Conservation (phyloP, 2,113 vertebrate species). For the Ptyas mucosa region DNA sequence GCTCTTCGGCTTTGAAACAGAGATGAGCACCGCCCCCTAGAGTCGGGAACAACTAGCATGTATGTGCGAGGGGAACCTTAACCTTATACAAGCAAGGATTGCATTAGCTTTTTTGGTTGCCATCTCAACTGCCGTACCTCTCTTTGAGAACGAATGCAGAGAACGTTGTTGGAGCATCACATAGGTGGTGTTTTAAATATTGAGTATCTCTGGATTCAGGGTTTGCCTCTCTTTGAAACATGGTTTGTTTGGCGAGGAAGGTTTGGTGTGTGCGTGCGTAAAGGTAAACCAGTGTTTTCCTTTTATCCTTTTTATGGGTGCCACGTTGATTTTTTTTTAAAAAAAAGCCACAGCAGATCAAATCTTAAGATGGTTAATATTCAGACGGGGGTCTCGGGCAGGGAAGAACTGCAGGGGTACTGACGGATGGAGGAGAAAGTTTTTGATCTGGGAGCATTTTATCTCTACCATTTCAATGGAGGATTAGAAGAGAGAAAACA, state of each 20-base stretch:
- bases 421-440: conserved; percentile 48
- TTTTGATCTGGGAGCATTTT: conserved; percentile 64
- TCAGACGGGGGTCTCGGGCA: conserved; percentile 48
- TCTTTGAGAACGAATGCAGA: not conserved
- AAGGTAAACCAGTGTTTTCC: not conserved
- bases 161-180: not conserved
- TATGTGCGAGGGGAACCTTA: too few species aligned
- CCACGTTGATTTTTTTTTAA: not conserved
- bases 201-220: not conserved
- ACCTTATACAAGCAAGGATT: too few species aligned
- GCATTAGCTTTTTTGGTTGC: too few species aligned
- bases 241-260: not conserved
- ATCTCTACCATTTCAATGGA: conserved; percentile 63
- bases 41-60: too few species aligned
- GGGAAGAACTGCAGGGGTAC: conserved; percentile 54
- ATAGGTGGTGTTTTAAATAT: not conserved
- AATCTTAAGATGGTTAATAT: conserved; percentile 64
- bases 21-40: too few species aligned
- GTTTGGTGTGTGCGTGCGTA: not conserved
- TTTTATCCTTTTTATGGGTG: too few species aligned
- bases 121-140: too few species aligned
- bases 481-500: conserved; percentile 53
- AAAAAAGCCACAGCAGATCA: conserved; percentile 28
- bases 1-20: too few species aligned
- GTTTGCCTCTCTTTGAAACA: not conserved